Percentiles rank a stretch among this genome's conserved stretches.
Conservation (phyloP, 2,113 vertebrate genomes). For the Morone saxatilis region DNA sequence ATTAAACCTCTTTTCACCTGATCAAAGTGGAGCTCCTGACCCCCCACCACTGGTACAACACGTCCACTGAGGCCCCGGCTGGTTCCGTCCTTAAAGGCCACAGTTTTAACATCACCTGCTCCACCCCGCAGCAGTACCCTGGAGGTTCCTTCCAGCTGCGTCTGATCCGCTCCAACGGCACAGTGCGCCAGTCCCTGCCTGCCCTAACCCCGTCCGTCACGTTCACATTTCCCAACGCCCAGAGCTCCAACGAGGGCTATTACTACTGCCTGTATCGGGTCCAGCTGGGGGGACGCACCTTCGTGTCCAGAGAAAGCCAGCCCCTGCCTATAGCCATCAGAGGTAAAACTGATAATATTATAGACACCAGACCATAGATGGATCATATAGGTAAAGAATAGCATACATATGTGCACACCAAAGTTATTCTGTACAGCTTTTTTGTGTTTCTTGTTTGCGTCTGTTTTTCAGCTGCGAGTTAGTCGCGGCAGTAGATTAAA, state of each 20-base stretch:
- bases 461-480: background rate
- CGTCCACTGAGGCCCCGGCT: slow-evolving; percentile 75
- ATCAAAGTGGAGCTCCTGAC: slow-evolving; percentile 83
- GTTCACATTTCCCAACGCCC: slow-evolving; percentile 82
- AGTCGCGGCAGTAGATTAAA: background rate
- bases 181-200: slow-evolving; percentile 82
- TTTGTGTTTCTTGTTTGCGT: background rate
- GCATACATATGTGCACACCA: background rate
- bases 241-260: slow-evolving; percentile 83
- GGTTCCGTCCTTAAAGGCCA: slow-evolving; percentile 82
- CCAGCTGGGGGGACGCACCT: slow-evolving; percentile 82
- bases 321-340: slow-evolving; percentile 83
- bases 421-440: background rate
- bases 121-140: slow-evolving; percentile 78
- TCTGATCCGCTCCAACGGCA: slow-evolving; percentile 83
- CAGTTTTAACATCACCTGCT: slow-evolving; percentile 84
- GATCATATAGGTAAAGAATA: background rate
- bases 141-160: slow-evolving; percentile 85
- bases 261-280: slow-evolving; percentile 85
- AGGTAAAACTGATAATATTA: slow-evolving; percentile 62
- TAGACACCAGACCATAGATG: background rate
- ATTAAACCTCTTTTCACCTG: background rate
- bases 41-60: slow-evolving; percentile 86
- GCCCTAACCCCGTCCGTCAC: slow-evolving; percentile 78
- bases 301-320: slow-evolving; percentile 83